Percentiles rank a stretch among this genome's conserved stretches.
phyloP scores from a whole-genome alignment of 1,140 invertebrate genomes.

The Chironomus striatipennis region DNA sequence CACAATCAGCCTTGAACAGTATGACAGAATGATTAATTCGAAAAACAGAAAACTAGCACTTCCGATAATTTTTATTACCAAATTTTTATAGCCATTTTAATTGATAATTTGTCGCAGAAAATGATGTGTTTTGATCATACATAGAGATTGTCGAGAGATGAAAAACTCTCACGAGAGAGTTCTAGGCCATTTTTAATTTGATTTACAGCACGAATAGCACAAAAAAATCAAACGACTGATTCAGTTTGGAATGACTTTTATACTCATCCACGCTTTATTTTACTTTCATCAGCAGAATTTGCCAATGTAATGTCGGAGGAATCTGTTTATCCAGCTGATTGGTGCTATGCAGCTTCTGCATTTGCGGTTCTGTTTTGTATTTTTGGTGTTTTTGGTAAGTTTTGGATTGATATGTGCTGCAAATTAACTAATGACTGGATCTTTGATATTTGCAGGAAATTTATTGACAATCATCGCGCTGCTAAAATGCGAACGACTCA shows the following conservation, averaged over 20 bases:
- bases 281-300: neutral
- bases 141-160: too few relatives aligned
- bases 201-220: too few relatives aligned
- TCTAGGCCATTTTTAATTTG: too few relatives aligned
- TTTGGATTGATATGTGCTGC: conserved; percentile 24
- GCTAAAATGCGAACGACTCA: conserved; percentile 61
- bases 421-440: conserved; percentile 1
- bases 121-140: too few relatives aligned
- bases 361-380: conserved; percentile 66
- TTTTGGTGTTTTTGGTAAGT: conserved; percentile 65
- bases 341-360: conserved; percentile 52
- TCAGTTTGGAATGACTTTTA: neutral
- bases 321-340: conserved; percentile 7
- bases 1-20: too few relatives aligned
- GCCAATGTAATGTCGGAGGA: conserved; percentile 5
- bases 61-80: too few relatives aligned
- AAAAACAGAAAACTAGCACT: too few relatives aligned
- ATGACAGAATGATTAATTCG: too few relatives aligned
- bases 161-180: too few relatives aligned
- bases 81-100: too few relatives aligned
- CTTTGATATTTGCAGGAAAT: conserved; percentile 56
- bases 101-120: too few relatives aligned
- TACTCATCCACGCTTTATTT: neutral
- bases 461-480: conserved; percentile 69
- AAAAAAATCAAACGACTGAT: too few relatives aligned